Percentiles rank a stretch among this genome's conserved stretches.
These are phyloP conservation scores for Epinephelus coioides DNA, from an alignment of 2,797 vertebrate species.

Conservation along the genomic window DNA sequence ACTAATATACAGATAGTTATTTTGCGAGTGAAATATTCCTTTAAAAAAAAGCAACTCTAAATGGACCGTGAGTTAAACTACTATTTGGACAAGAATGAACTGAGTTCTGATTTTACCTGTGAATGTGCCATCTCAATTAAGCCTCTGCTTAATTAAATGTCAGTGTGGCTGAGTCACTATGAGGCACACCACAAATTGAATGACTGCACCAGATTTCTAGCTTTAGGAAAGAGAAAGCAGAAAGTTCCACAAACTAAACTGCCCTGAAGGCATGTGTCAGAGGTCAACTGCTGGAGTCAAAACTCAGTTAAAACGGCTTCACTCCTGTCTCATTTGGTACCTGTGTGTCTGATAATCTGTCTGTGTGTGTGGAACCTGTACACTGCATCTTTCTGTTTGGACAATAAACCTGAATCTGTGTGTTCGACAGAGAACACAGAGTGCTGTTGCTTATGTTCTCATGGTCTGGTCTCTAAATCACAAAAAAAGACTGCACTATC, in stretches of 20 bases:
- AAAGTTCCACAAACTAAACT: not conserved
- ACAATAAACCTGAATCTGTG: slow-evolving; percentile 71
- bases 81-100: too few species aligned
- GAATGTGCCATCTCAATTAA: slow-evolving; percentile 2
- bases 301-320: too few species aligned
- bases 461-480: not conserved
- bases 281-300: not conserved
- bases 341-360: slow-evolving; percentile 31
- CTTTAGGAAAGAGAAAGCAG: not conserved
- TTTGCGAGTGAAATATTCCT: too few species aligned
- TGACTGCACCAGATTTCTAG: not conserved
- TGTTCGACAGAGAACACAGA: slow-evolving; percentile 8
- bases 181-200: not conserved
- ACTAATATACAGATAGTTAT: too few species aligned
- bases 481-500: not conserved
- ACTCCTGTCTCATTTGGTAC: slow-evolving; percentile 30
- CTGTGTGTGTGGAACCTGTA: slow-evolving; percentile 61
- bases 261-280: not conserved
- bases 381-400: slow-evolving; percentile 73
- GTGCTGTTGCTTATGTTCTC: not conserved
- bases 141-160: too few species aligned
- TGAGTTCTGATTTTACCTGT: not conserved
- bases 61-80: too few species aligned
- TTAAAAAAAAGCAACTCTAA: too few species aligned
- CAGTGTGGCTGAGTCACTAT: not conserved